Percentiles rank a stretch among this genome's conserved stretches.
These are phyloP conservation scores for Eclectus roratus DNA, from an alignment of 2,113 vertebrate species.

Conservation along the genomic window DNA sequence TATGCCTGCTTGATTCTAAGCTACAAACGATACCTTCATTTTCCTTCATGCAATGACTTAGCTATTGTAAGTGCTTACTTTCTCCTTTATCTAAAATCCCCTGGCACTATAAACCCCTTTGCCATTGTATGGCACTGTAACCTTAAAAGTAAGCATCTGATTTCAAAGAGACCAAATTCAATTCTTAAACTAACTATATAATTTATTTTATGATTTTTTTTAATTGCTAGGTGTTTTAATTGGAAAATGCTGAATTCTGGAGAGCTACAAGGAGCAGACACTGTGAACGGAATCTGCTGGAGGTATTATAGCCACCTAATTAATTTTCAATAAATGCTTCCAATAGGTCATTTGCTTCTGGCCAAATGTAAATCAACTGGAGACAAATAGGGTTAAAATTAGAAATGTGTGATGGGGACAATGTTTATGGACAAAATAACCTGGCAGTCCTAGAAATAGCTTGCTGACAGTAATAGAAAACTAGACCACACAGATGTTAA, in stretches of 20 bases:
- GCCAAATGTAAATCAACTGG: constrained; percentile 79
- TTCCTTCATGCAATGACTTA: constrained; percentile 36
- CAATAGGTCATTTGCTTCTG: constrained; percentile 77
- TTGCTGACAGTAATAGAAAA: constrained; percentile 73
- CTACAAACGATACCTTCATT: constrained; percentile 7
- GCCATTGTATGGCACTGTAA: constrained; percentile 52
- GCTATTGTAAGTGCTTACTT: constrained; percentile 3
- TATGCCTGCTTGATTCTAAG: not conserved
- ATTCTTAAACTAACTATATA: constrained; percentile 79
- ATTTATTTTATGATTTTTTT: constrained; percentile 78
- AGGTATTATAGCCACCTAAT: constrained; percentile 81
- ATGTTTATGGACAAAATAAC: constrained; percentile 80
- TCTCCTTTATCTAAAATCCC: constrained; percentile 46
- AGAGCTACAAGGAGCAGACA: constrained; percentile 66
- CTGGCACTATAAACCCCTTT: constrained; percentile 67
- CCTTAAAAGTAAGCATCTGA: constrained; percentile 71
- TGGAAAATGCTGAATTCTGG: constrained; percentile 67
- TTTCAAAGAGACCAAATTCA: constrained; percentile 77
- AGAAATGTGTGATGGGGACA: constrained; percentile 76
- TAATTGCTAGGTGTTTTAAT: constrained; percentile 80
- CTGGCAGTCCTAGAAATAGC: constrained; percentile 73
- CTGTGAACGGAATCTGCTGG: constrained; percentile 69
- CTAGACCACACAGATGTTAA: constrained; percentile 75
- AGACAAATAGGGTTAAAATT: constrained; percentile 81
- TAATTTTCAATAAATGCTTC: constrained; percentile 83